Conservation (phyloP, 2,113 vertebrate genomes). For the Odontesthes bonariensis region DNA sequence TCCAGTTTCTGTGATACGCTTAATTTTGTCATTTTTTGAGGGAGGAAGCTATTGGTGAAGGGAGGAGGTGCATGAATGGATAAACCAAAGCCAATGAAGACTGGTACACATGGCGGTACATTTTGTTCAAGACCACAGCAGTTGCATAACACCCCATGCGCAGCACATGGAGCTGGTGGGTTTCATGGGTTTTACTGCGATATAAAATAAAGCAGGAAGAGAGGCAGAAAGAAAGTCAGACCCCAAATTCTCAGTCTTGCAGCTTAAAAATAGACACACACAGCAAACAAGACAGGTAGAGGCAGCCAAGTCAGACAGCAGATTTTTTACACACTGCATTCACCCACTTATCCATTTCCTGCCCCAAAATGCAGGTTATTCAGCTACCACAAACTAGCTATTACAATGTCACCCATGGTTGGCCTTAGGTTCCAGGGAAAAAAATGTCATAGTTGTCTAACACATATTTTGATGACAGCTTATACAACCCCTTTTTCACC, state of each 20-base stretch:
- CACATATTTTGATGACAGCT: slow-evolving; percentile 61
- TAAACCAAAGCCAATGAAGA: slow-evolving; percentile 30
- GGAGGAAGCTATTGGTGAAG: slow-evolving; percentile 39
- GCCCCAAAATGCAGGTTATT: slow-evolving; percentile 55
- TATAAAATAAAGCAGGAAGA: slow-evolving; percentile 55
- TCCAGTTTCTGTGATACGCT: slow-evolving; percentile 14
- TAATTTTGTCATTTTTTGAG: slow-evolving; percentile 31
- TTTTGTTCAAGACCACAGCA: slow-evolving; percentile 56
- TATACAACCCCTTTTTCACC: slow-evolving; percentile 27
- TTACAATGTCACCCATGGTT: slow-evolving; percentile 53
- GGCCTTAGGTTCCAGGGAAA: slow-evolving; percentile 52
- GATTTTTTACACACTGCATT: slow-evolving; percentile 47
- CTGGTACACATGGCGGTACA: slow-evolving; percentile 42
- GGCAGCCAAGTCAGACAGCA: slow-evolving; percentile 41
- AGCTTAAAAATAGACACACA: slow-evolving; percentile 51
- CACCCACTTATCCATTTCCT: slow-evolving; percentile 68
- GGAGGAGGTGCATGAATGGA: slow-evolving; percentile 33
- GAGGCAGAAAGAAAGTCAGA: slow-evolving; percentile 22
- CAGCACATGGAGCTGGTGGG: slow-evolving; percentile 61
- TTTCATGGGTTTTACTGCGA: slow-evolving; percentile 66
- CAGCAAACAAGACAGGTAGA: slow-evolving; percentile 54
- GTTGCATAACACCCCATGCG: slow-evolving; percentile 58
- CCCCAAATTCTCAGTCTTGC: slow-evolving; percentile 10
- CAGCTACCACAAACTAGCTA: slow-evolving; percentile 57
- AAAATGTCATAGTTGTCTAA: slow-evolving; percentile 34